Percentiles rank a stretch among this genome's conserved stretches.
These are phyloP conservation scores for Pristionchus mayeri DNA, from an alignment of 2,888 invertebrate species.

Conservation along the genomic window DNA sequence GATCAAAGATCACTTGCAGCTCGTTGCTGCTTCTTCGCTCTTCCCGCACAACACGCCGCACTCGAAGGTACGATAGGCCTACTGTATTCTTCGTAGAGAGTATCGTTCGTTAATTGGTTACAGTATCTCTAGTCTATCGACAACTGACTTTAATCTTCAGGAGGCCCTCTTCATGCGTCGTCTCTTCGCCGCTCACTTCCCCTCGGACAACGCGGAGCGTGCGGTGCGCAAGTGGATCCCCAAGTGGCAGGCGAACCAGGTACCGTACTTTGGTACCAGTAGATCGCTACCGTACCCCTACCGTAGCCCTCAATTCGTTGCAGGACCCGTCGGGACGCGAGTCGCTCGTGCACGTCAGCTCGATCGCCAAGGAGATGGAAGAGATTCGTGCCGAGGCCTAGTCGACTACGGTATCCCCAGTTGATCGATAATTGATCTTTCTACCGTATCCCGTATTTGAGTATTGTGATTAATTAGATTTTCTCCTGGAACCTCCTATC, in stretches of 20 bases:
- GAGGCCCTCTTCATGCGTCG: constrained; percentile 79
- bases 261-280: no score
- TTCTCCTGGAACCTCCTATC: no score
- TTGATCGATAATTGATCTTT: not conserved
- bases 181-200: constrained; percentile 78
- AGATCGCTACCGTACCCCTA: constrained; percentile 51
- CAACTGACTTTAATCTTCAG: constrained; percentile 75
- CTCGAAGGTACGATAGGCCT: constrained; percentile 74
- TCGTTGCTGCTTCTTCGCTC: constrained; percentile 71
- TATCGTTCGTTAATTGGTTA: not conserved
- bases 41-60: constrained; percentile 78
- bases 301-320: not conserved
- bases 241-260: constrained; percentile 74
- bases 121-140: not conserved
- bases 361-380: constrained; percentile 38
- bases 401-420: not conserved
- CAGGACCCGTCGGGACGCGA: constrained; percentile 56
- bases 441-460: constrained; percentile 12
- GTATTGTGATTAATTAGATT: no score
- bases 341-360: constrained; percentile 57
- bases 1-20: constrained; percentile 53
- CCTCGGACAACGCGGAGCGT: constrained; percentile 72
- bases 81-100: not conserved
- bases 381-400: constrained; percentile 38
- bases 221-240: constrained; percentile 74